phyloP scores from a whole-genome alignment of 2,797 vertebrate species.

The Crenuchus spilurus region DNA sequence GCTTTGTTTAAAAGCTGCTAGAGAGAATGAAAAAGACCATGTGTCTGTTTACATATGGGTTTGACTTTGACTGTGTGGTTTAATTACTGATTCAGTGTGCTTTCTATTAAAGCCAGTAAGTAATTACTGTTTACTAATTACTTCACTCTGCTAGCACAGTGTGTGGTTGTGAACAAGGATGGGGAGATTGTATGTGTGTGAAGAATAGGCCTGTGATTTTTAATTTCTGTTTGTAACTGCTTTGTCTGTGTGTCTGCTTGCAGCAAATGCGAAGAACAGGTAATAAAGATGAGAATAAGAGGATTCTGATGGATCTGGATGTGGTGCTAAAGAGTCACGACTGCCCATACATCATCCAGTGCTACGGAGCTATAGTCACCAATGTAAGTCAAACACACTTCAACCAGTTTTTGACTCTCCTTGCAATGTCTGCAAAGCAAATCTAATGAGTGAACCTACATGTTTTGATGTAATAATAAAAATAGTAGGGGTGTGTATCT shows the following conservation, averaged over 20 bases:
- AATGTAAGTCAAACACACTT: constrained; percentile 78
- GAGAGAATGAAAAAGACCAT: not conserved
- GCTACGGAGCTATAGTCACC: constrained; percentile 95
- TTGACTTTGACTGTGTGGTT: not conserved
- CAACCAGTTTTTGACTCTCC: no score
- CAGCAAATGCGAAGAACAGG: constrained; percentile 97
- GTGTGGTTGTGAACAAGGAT: not conserved
- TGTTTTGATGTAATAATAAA: no score
- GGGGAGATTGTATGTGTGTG: no score
- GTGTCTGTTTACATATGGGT: not conserved
- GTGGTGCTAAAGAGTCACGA: constrained; percentile 95
- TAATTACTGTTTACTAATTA: constrained; percentile 41
- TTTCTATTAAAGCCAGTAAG: constrained; percentile 15
- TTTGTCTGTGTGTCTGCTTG: constrained; percentile 12
- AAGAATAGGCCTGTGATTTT: not conserved
- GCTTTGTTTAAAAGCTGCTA: not conserved
- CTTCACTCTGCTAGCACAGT: not conserved
- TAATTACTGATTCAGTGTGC: constrained; percentile 30
- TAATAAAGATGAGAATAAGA: constrained; percentile 94
- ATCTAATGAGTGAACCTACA: no score
- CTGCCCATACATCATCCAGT: constrained; percentile 96
- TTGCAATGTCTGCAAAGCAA: no score
- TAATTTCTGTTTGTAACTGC: not conserved
- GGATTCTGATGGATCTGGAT: constrained; percentile 94
- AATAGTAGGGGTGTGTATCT: no score